Base-by-base conservation (phyloP, 2,797 vertebrate genomes). In the Periparus ater region DNA sequence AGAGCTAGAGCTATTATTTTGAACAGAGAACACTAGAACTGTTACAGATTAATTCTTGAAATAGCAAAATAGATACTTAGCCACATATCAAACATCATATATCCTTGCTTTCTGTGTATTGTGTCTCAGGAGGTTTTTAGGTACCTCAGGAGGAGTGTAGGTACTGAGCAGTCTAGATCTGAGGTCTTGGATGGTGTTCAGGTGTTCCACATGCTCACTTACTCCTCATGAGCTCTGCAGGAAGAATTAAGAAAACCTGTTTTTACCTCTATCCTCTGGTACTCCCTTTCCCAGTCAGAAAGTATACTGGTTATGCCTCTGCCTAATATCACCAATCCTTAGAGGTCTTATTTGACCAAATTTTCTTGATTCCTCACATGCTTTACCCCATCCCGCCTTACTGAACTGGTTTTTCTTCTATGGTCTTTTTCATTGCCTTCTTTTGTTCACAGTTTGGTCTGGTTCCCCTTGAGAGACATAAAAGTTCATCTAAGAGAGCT, bases 31-130 rank as follows among this genome's bases (percentile, higher is more conserved):
- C 26, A 7, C 21, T 57, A 22, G 25, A 70, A 36, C 27, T 30
- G 5, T 57, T 62, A 48, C 5, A 60, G 22, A 21, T 78, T 32
- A 18, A 30, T 70, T 50, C 8, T 48, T 4, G 2, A 70, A 75
- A 60, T 11, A 60, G 10, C 9, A 74, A 45, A 66, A 54, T 18
- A 54, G 23, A 21, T 32, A n/a, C 55, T 66, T 75, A 88, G 30
- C 20, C 4, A 42, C 1, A 0, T 61, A 13, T 8, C 30, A 62
- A 29, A 11, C 9, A 80, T 60, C 1, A 20, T 25, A 5, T 21
- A 11, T 45, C 38, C 23, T 85, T 60, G 12, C 22, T 23, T 67
- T 10, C 47, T 83, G 45, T 3, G 5, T 0, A 0, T 40, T 65
- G 11, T 15, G 7, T 89, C 17, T 84, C 15, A 60, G 30, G 13